Evolutionary conservation across 2,888 invertebrate genomes (phyloP), one percentile per base, ranked within the genome.

Genomic region (Lymantria monacha): DNA sequence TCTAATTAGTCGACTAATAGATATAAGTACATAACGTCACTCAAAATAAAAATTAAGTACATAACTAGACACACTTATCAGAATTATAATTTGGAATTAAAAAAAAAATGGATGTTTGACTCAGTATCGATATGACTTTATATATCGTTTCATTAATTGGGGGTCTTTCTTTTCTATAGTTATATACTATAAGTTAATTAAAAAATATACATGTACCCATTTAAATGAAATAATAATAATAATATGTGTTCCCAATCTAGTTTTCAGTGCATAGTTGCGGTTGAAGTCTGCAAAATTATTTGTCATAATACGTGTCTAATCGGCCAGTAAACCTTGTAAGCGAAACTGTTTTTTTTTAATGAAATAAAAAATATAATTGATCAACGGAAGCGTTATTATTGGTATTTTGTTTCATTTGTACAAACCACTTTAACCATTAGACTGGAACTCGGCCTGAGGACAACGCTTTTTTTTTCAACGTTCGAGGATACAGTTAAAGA

Each of bases 291-390:
- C 63, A 69, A 76, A 70, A 72, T 72, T 67, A 73, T 76, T 76
- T 69, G 72, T 74, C 68, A 65, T 58, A 62, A 68, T 70, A 82
- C 83, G 82, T 81, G 78, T 76, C 79, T 78, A 83, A 83, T 83
- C 79, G 82, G 76, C 73, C 79, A 82, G 74, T 74, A 83, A 80
- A 79, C 85, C 85, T 85, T 83, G 85, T 70, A 67, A 66, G 63
- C 57, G 63, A 65, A 66, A 62, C 53, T 69, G 59, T 72, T 78
- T 80, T 22, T 78, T 22, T 22, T 74, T 74, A 58, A 71, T 66
- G 59, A 61, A 66, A 76, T 72, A 81, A 82, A 85, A 76, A 89
- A 81, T 74, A 66, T 86, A 87, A 87, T 86, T 86, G 86, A 74
- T 77, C 78, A 70, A 75, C 85, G 87, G 87, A 87, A 85, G 82